A percentile compares a stretch with the other conserved stretches of the same genome.
phyloP scores from a whole-genome alignment of 1,140 invertebrate genomes.

The Vollenhovia emeryi region DNA sequence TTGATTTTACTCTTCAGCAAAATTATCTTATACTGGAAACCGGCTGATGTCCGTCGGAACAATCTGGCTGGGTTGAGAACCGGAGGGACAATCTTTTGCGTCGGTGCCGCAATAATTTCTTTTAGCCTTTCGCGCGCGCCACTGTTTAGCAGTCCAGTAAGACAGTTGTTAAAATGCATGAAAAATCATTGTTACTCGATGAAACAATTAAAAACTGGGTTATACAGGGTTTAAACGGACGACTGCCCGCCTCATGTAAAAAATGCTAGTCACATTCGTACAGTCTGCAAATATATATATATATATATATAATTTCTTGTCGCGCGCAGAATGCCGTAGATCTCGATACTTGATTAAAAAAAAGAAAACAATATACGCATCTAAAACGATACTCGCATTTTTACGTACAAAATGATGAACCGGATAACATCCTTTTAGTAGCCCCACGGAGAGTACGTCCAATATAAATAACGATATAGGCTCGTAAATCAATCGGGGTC shows the following conservation, averaged over 20 bases:
- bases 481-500: slow-evolving; percentile 71
- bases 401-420: slow-evolving; percentile 57
- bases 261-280: slow-evolving; percentile 61
- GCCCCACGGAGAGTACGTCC: slow-evolving; percentile 22
- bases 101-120: background rate
- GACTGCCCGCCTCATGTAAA: slow-evolving; percentile 60
- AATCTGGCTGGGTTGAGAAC: background rate
- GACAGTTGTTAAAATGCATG: background rate
- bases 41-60: background rate
- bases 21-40: background rate
- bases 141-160: background rate
- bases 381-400: slow-evolving; percentile 43
- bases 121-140: background rate
- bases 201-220: slow-evolving; percentile 47
- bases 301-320: slow-evolving; percentile 64
- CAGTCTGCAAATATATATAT: slow-evolving; percentile 68
- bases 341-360: slow-evolving; percentile 41
- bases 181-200: slow-evolving; percentile 34
- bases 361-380: slow-evolving; percentile 60
- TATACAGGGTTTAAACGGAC: slow-evolving; percentile 54
- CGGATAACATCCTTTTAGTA: slow-evolving; percentile 37
- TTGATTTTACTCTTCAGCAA: slow-evolving; percentile 1
- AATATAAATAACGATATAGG: slow-evolving; percentile 60
- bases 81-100: background rate
- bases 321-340: slow-evolving; percentile 67